Evolutionary conservation across 1,140 invertebrate genomes (phyloP), one percentile per base, ranked within the genome.

Genomic region (Apocrypta bakeri): DNA sequence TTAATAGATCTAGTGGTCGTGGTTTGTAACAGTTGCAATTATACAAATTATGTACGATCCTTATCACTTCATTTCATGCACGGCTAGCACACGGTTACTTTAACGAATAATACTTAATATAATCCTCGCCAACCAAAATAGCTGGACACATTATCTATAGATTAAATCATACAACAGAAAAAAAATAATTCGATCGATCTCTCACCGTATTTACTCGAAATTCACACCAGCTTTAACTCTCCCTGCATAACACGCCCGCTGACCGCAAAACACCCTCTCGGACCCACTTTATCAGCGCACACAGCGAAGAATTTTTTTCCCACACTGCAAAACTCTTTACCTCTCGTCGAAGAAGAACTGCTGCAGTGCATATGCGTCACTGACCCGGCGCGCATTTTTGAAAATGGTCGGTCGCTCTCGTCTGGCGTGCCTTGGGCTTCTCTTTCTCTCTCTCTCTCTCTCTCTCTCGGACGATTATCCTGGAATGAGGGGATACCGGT

Each of bases 401-500:
- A 82, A 82, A 82, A 82, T 64, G 33, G 74, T 37, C 64, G 71
- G 7, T 48, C 68, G 82, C 82, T 40, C 64, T 66, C 56, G 79
- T 84, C 85, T 86, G 84, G 84, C 79, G 82, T 84, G 87, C 88
- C 90, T 90, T 90, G 88, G 79, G 79, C 72, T 37, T 37, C 33
- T 37, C 48, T 48, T 17, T 48, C 14, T 88, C 88, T 87, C 88
- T n/a, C n/a, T n/a, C n/a, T n/a, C n/a, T n/a, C n/a, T n/a, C 48
- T 48, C 42, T 48, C 14, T 88, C 88, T 87, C 88, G 85, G 87
- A 87, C 89, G 90, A 92, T 92, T 92, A 92, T 89, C 88, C 85
- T 91, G 91, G 90, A 92, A 92, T 91, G 90, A 92, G 88, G 90
- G 89, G 89, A 91, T 91, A 91, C 90, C 90, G 90, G 90, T 92